phyloP scores from a whole-genome alignment of 2,888 invertebrate species.

The Drosophila paranaensis region DNA sequence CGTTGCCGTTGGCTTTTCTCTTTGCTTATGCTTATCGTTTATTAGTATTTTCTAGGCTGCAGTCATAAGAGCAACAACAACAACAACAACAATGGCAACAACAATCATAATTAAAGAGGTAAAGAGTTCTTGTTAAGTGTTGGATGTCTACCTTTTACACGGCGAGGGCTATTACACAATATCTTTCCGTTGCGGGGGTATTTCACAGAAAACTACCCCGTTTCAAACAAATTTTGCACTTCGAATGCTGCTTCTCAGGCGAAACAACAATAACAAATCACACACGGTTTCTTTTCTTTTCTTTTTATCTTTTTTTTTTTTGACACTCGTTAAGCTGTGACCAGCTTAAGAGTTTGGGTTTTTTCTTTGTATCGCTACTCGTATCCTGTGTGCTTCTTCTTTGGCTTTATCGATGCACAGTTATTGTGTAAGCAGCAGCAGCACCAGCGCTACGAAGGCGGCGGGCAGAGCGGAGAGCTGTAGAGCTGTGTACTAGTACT shows the following conservation, averaged over 20 bases:
- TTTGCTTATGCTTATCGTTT: slow-evolving; percentile 1
- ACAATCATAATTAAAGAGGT: slow-evolving; percentile 29
- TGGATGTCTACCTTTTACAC: slow-evolving; percentile 76
- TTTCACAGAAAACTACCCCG: slow-evolving; percentile 76
- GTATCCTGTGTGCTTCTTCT: slow-evolving; percentile 78
- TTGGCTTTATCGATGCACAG: slow-evolving; percentile 78
- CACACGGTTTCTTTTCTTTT: slow-evolving; percentile 64
- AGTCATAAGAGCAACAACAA: slow-evolving; percentile 23
- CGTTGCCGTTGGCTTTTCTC: slow-evolving; percentile 63
- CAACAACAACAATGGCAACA: neutral
- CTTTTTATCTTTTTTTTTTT: no score
- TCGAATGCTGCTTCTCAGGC: slow-evolving; percentile 46
- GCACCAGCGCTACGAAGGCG: slow-evolving; percentile 65
- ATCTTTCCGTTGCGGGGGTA: slow-evolving; percentile 58
- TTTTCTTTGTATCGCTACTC: slow-evolving; percentile 32
- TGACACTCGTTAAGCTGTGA: slow-evolving; percentile 63
- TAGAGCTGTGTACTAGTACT: slow-evolving; percentile 76
- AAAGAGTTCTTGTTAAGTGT: slow-evolving; percentile 36
- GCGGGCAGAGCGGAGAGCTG: slow-evolving; percentile 75
- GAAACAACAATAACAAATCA: slow-evolving; percentile 71
- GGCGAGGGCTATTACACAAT: slow-evolving; percentile 72
- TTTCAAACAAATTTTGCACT: slow-evolving; percentile 67
- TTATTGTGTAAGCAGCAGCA: slow-evolving; percentile 82
- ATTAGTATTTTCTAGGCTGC: slow-evolving; percentile 41
- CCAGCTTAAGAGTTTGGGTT: slow-evolving; percentile 61